phyloP scores from a whole-genome alignment of 2,888 invertebrate genomes.

The Troilus luridus region DNA sequence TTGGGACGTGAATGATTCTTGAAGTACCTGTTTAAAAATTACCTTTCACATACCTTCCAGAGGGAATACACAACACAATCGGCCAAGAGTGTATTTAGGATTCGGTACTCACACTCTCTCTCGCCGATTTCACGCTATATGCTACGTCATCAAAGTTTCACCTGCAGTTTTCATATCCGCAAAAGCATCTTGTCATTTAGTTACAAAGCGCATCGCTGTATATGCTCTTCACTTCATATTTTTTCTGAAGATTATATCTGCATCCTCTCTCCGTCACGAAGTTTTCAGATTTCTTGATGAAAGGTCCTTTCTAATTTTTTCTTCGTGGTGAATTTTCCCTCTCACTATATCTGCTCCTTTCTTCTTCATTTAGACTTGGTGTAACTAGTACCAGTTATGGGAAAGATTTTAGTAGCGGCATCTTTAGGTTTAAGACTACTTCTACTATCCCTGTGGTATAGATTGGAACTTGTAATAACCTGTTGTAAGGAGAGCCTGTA shows the following conservation, averaged over 20 bases:
- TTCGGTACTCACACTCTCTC: neutral
- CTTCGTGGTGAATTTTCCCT: neutral
- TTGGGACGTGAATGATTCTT: neutral
- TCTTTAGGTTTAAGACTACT: too few relatives aligned
- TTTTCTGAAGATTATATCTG: neutral
- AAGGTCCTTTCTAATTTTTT: neutral
- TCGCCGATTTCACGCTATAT: neutral
- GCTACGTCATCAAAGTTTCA: neutral
- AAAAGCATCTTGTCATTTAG: neutral
- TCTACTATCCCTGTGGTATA: too few relatives aligned
- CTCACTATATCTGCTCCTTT: neutral
- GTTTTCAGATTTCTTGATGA: neutral
- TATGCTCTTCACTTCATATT: neutral
- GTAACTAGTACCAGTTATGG: too few relatives aligned
- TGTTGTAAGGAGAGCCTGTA: too few relatives aligned
- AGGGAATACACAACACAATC: neutral
- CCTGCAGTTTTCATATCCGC: slow-evolving; percentile 4
- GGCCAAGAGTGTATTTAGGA: slow-evolving; percentile 8
- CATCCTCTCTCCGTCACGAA: neutral
- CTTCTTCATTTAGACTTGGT: neutral
- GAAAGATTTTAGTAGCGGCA: too few relatives aligned
- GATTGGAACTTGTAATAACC: too few relatives aligned
- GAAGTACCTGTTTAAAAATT: neutral
- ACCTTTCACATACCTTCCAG: neutral
- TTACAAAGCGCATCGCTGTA: neutral